These are phyloP conservation scores for Abrostola tripartita DNA, from an alignment of 2,888 invertebrate genomes.

Conservation along the genomic window DNA sequence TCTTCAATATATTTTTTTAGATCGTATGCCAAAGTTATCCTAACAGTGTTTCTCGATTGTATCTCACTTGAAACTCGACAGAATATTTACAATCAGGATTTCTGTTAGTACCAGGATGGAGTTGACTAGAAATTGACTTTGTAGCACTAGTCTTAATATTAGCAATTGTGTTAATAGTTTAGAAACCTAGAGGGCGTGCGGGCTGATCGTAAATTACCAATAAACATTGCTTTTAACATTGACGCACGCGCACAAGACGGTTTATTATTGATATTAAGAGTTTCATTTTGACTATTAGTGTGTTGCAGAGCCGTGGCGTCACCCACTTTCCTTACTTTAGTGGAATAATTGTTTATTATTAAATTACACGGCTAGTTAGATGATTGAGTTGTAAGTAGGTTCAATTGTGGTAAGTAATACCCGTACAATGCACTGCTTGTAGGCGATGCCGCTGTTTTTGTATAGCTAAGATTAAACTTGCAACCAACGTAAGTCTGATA, in stretches of 20 bases:
- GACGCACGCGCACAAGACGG: constrained; percentile 31
- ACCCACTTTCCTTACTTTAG: constrained; percentile 49
- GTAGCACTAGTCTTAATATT: constrained; percentile 51
- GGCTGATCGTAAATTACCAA: constrained; percentile 59
- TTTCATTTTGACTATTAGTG: constrained; percentile 54
- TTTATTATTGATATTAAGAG: constrained; percentile 63
- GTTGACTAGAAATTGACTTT: constrained; percentile 34
- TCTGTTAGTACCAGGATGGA: constrained; percentile 23
- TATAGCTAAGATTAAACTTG: no score
- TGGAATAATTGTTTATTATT: constrained; percentile 42
- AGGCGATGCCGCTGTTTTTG: no score
- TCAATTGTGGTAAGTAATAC: constrained; percentile 12
- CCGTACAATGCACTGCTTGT: no score
- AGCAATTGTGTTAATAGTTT: constrained; percentile 67
- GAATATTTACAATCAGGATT: constrained; percentile 28
- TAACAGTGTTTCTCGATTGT: constrained; percentile 9
- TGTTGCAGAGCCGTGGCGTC: constrained; percentile 20
- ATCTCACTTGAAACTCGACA: constrained; percentile 6
- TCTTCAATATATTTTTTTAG: constrained; percentile 9
- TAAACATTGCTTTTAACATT: constrained; percentile 60
- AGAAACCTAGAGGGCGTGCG: constrained; percentile 67
- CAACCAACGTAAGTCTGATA: no score
- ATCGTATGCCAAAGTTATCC: background rate
- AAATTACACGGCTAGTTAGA: constrained; percentile 4
- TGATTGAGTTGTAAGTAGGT: constrained; percentile 19